Base-by-base conservation (phyloP, 2,113 vertebrate genomes). In the Lampris megalopsis region DNA sequence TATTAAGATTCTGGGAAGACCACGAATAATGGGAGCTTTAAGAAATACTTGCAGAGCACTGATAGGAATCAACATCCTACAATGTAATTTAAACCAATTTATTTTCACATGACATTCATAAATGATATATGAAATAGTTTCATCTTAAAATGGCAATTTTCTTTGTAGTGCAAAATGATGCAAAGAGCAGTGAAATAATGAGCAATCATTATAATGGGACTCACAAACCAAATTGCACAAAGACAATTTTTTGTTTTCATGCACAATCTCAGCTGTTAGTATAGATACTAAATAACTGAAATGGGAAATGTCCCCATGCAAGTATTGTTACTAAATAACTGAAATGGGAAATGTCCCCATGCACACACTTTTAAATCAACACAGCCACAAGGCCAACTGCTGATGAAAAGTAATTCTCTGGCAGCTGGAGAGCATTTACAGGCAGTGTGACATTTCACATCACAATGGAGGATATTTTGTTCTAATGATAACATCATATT, bases 161-260 rank as follows among this genome's bases (percentile, higher is more conserved):
- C 42, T 62, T 52, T 48, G 54, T 24, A 57, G 84, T 90, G 86
- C 87, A 87, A 87, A 79, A 77, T 50, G 77, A 75, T 24, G 61
- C 61, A 42, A 54, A 74, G 43, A 73, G 70, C 67, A 42, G 8
- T 54, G 47, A 78, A 37, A 75, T 72, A 67, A 38, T 43, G n/a
- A 59, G 11, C 8, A 58, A 36, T 42, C 9, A 61, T 24, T 6
- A 43, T 2, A 5, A 43, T n/a, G 10, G 9, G 48, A 42, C 24
- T 36, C n/a, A 58, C 7, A 37, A 58, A 58, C 56, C 1, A 45
- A 68, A 66, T 76, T 77, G 84, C 79, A 80, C 83, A 64, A 82
- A 77, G 77, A 63, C 41, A 63, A 67, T 67, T 24, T 61, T 63
- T 9, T 52, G 9, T 52, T 5, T 5, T 37, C 40, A 48, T 53